Conservation (phyloP, 2,888 invertebrate species). For the Drepanosiphum platanoidis region DNA sequence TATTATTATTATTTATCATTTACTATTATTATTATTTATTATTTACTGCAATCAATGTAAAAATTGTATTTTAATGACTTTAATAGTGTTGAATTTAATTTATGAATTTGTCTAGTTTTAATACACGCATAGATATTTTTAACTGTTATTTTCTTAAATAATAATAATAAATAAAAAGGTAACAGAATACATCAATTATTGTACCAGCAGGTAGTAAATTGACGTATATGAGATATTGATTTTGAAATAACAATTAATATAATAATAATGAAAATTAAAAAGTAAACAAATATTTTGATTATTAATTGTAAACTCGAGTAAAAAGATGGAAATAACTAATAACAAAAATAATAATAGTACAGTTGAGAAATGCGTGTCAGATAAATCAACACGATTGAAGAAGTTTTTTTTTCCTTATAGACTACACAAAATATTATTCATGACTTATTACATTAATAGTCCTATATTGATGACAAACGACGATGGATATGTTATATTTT, state of each 20-base stretch:
- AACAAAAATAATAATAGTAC: neutral
- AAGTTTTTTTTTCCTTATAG: neutral
- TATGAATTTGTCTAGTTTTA: neutral
- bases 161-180: neutral
- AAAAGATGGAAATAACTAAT: neutral
- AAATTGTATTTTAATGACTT: too few species aligned
- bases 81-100: too few species aligned
- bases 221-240: neutral
- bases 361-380: neutral
- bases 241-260: neutral
- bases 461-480: neutral
- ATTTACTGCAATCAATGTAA: too few species aligned
- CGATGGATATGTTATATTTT: neutral
- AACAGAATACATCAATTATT: neutral
- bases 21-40: too few species aligned
- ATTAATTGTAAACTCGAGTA: neutral
- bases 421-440: neutral
- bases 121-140: neutral
- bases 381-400: neutral
- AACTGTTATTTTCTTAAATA: neutral
- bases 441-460: neutral
- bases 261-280: neutral
- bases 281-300: constrained; percentile 2
- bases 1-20: too few species aligned
- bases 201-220: neutral